Evolutionary conservation across 2,888 invertebrate genomes (phyloP).

Genomic region (Cephonodes hylas): DNA sequence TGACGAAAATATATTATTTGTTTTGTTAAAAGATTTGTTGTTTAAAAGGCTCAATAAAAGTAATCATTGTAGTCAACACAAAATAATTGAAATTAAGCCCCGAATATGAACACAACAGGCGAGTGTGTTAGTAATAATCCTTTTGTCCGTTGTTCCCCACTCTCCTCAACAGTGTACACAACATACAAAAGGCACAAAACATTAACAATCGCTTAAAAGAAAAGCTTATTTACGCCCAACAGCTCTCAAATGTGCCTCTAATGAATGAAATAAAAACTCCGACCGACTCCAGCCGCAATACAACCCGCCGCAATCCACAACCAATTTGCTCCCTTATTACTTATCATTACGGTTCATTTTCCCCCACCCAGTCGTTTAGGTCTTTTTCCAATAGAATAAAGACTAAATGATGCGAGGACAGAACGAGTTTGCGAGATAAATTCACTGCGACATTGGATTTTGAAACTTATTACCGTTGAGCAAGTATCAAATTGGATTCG

Average conservation of each 20-base stretch:
- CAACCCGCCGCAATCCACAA: slow-evolving; percentile 23
- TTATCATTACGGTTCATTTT: slow-evolving; percentile 29
- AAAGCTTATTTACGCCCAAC: slow-evolving; percentile 52
- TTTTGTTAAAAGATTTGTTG: too few species aligned
- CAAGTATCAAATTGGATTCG: slow-evolving; percentile 33
- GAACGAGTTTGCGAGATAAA: slow-evolving; percentile 64
- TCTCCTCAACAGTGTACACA: not conserved
- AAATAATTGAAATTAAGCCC: not conserved
- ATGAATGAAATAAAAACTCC: slow-evolving; percentile 54
- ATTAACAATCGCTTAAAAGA: slow-evolving; percentile 20
- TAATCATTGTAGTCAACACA: too few species aligned
- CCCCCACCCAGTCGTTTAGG: slow-evolving; percentile 27
- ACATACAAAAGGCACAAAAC: slow-evolving; percentile 18
- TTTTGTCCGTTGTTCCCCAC: not conserved
- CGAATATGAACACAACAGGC: not conserved
- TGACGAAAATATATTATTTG: too few species aligned
- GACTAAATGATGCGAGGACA: slow-evolving; percentile 63
- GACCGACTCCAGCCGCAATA: slow-evolving; percentile 28
- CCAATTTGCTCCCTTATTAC: slow-evolving; percentile 26
- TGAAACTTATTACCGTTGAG: slow-evolving; percentile 37
- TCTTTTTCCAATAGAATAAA: slow-evolving; percentile 26
- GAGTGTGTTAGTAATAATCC: not conserved
- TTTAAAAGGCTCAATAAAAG: too few species aligned
- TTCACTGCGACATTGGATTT: slow-evolving; percentile 41
- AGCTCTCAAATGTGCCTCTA: slow-evolving; percentile 57